Percentiles rank a stretch among this genome's conserved stretches.
phyloP scores from a whole-genome alignment of 2,797 vertebrate genomes.

The Morus bassanus region DNA sequence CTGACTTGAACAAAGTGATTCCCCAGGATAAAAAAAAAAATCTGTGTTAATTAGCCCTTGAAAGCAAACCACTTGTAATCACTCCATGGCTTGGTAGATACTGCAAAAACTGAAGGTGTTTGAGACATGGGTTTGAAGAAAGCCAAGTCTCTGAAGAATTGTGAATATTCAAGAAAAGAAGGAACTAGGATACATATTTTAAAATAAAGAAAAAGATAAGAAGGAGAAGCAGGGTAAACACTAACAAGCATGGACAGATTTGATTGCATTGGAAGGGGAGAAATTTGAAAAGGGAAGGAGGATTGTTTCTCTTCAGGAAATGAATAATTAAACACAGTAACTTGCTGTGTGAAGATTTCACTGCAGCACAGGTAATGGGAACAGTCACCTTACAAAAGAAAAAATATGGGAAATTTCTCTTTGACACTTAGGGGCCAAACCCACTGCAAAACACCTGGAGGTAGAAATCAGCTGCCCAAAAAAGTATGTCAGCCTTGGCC shows the following conservation, averaged over 20 bases:
- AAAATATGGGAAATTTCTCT: background rate
- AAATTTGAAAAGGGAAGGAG: background rate
- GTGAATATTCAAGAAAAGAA: background rate
- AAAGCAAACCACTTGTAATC: background rate
- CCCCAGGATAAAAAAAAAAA: background rate
- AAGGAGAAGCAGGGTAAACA: background rate
- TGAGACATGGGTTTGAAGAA: background rate
- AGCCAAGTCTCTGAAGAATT: background rate
- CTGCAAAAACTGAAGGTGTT: background rate
- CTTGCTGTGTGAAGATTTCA: background rate
- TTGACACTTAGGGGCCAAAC: background rate
- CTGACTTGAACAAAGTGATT: background rate
- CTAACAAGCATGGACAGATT: background rate
- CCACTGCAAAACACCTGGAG: background rate
- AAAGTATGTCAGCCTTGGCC: background rate
- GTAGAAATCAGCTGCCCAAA: background rate
- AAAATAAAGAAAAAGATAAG: background rate
- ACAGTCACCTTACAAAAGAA: background rate
- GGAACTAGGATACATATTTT: background rate
- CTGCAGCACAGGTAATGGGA: background rate
- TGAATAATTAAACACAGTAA: conserved; percentile 16
- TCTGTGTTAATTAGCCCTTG: background rate
- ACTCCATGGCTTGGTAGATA: background rate
- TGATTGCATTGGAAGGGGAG: background rate
- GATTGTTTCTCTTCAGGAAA: background rate